A percentile compares a stretch with the other conserved stretches of the same genome.
Evolutionary conservation across 2,113 vertebrate species (phyloP).

Genomic region (Pandion haliaetus): DNA sequence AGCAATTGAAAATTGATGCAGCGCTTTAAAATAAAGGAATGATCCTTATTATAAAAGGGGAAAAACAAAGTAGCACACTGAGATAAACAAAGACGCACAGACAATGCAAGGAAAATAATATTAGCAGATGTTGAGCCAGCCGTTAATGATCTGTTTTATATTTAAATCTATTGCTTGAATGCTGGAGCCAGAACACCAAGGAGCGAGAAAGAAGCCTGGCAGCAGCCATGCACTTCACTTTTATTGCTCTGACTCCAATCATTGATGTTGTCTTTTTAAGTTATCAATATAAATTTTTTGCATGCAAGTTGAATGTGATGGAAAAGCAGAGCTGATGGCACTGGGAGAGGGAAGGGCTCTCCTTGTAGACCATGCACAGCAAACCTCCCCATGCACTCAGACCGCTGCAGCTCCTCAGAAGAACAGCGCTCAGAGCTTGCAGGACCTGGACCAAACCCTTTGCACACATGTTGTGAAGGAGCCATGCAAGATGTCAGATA

Average conservation of each 20-base stretch:
- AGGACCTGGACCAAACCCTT: background rate
- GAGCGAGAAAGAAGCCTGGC: slow-evolving; percentile 39
- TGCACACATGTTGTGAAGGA: background rate
- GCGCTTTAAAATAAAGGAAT: slow-evolving; percentile 64
- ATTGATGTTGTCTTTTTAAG: slow-evolving; percentile 33
- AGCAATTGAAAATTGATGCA: slow-evolving; percentile 59
- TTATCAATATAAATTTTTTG: background rate
- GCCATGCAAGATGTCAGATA: background rate
- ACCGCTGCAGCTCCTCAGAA: background rate
- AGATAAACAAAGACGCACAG: slow-evolving; percentile 66
- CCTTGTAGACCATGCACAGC: background rate
- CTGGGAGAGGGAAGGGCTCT: background rate
- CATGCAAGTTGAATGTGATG: background rate
- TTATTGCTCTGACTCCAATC: slow-evolving; percentile 41
- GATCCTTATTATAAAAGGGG: slow-evolving; percentile 66
- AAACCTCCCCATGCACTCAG: background rate
- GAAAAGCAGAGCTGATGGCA: background rate
- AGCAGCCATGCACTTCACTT: slow-evolving; percentile 46
- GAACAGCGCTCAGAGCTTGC: background rate
- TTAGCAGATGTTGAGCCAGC: slow-evolving; percentile 73
- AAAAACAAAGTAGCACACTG: slow-evolving; percentile 67
- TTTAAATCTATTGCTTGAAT: slow-evolving; percentile 67
- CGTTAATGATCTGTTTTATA: slow-evolving; percentile 70
- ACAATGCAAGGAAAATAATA: slow-evolving; percentile 73
- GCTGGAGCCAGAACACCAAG: slow-evolving; percentile 60